Evolutionary conservation across 2,888 invertebrate species (phyloP).

Genomic region (Neoscelio sp.): DNA sequence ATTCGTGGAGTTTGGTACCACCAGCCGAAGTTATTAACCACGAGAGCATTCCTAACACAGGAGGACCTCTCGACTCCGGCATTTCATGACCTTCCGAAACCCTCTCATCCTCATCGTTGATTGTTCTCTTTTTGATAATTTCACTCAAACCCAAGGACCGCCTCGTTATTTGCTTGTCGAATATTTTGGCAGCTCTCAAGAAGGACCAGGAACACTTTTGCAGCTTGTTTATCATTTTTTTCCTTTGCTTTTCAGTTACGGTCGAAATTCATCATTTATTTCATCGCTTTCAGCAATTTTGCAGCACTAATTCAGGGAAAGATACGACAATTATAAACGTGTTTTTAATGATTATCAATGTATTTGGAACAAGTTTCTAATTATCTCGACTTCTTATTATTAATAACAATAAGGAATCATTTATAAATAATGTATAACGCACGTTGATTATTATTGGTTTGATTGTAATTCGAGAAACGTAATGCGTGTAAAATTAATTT

Average conservation of each 20-base stretch:
- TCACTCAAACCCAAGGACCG: not conserved
- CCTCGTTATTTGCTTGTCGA: conserved; percentile 31
- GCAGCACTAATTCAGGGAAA: too few species aligned
- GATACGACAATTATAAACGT: too few species aligned
- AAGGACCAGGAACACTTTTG: conserved; percentile 49
- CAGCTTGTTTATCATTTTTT: conserved; percentile 36
- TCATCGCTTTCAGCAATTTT: too few species aligned
- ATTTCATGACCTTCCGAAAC: conserved; percentile 74
- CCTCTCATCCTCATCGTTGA: conserved; percentile 2
- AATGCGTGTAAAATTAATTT: too few species aligned
- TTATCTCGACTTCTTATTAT: too few species aligned
- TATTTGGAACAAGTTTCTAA: too few species aligned
- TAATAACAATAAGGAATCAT: too few species aligned
- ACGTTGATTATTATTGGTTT: too few species aligned
- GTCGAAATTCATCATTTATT: too few species aligned
- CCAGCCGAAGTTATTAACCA: conserved; percentile 85
- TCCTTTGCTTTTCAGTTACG: conserved; percentile 5
- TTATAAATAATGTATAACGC: too few species aligned
- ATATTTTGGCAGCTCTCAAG: conserved; percentile 38
- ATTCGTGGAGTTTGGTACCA: conserved; percentile 88
- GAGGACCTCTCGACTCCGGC: conserved; percentile 78
- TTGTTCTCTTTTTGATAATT: conserved; percentile 10
- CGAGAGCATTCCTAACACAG: conserved; percentile 74
- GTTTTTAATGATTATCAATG: too few species aligned
- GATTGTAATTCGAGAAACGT: too few species aligned